These are phyloP conservation scores for Trichonephila clavipes DNA, from an alignment of 1,140 invertebrate genomes.

Conservation along the genomic window DNA sequence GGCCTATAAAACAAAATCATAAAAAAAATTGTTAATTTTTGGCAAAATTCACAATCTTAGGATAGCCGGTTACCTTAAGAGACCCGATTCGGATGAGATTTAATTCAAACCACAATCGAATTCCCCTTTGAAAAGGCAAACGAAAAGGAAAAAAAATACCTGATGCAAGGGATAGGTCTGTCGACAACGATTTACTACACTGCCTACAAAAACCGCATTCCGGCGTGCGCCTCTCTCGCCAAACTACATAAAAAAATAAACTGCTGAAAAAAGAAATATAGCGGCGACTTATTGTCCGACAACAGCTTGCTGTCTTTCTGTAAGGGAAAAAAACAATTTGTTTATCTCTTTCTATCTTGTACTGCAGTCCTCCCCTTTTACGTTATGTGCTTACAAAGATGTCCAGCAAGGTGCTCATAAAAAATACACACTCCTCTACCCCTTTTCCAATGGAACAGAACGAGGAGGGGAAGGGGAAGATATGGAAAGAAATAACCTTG, in stretches of 20 bases:
- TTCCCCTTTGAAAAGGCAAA: not conserved
- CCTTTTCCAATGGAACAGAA: not conserved
- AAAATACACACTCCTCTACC: slow-evolving; percentile 1
- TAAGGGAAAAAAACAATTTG: slow-evolving; percentile 15
- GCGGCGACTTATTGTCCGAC: slow-evolving; percentile 18
- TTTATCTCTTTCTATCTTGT: slow-evolving; percentile 30
- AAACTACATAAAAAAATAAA: slow-evolving; percentile 3
- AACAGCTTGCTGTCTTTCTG: not conserved
- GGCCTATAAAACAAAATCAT: too few species aligned
- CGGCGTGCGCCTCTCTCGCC: not conserved
- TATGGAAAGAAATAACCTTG: slow-evolving; percentile 39
- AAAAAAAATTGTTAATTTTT: too few species aligned
- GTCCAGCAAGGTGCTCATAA: not conserved
- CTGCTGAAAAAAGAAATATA: slow-evolving; percentile 20
- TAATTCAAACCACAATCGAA: not conserved
- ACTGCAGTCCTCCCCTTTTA: not conserved
- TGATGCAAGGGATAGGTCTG: not conserved
- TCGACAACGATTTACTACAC: slow-evolving; percentile 32
- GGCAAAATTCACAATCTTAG: too few species aligned
- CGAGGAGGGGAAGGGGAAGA: slow-evolving; percentile 1
- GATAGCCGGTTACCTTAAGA: too few species aligned
- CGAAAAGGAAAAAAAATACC: not conserved
- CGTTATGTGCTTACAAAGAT: slow-evolving; percentile 33
- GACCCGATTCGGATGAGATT: not conserved
- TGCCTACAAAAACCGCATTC: slow-evolving; percentile 21